phyloP scores from a whole-genome alignment of 2,797 vertebrate genomes.

The Crypturellus tataupa region DNA sequence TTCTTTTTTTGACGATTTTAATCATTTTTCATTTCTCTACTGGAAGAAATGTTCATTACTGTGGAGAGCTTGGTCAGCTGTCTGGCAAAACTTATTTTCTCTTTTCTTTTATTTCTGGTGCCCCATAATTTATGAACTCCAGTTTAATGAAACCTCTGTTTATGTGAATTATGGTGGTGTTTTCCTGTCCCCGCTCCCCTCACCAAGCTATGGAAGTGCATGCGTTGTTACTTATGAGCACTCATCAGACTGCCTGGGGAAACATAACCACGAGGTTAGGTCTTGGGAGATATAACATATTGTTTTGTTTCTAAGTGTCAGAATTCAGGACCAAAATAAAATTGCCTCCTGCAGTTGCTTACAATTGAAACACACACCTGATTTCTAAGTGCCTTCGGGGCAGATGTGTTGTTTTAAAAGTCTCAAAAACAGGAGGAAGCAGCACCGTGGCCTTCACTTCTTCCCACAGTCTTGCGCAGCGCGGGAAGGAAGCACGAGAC shows the following conservation, averaged over 20 bases:
- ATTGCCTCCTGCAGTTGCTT: neutral
- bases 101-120: neutral
- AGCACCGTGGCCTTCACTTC: neutral
- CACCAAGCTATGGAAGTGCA: neutral
- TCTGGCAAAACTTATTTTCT: neutral
- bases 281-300: fast-evolving
- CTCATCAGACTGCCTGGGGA: neutral
- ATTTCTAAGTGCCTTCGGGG: neutral
- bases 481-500: neutral
- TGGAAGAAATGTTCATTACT: constrained; percentile 29
- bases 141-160: neutral
- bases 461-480: neutral
- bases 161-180: neutral
- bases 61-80: neutral
- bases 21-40: constrained; percentile 37
- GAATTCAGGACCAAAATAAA: neutral
- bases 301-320: neutral
- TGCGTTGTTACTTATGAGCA: neutral
- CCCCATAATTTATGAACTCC: neutral
- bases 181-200: neutral
- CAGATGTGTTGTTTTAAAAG: neutral
- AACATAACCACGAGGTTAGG: neutral
- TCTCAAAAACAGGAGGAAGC: neutral
- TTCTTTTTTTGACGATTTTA: constrained; percentile 35
- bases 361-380: fast-evolving